Evolutionary conservation across 2,113 vertebrate species (phyloP).

Genomic region (Tupaia chinensis): DNA sequence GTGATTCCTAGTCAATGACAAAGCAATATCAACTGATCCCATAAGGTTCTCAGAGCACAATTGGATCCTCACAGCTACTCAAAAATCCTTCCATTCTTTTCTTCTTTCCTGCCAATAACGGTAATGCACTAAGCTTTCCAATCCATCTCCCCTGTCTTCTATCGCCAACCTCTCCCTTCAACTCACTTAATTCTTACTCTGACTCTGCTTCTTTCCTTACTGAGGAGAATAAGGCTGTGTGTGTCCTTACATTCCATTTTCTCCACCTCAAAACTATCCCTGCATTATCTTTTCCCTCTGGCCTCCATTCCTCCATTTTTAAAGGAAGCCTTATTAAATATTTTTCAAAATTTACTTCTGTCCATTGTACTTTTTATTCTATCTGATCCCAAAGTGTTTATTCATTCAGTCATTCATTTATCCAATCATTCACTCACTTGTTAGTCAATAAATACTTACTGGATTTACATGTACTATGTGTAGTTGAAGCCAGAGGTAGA

Average conservation of each 20-base stretch:
- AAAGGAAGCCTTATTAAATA: background rate
- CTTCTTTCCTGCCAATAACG: background rate
- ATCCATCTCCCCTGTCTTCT: background rate
- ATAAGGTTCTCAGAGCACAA: background rate
- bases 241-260: background rate
- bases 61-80: background rate
- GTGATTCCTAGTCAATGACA: background rate
- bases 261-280: background rate
- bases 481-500: background rate
- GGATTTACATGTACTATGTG: background rate
- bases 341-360: conserved; percentile 39
- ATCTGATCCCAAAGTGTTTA: background rate
- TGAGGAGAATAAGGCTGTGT: background rate
- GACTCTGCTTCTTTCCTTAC: background rate
- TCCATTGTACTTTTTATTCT: background rate
- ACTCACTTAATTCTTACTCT: background rate
- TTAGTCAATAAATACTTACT: background rate
- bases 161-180: background rate
- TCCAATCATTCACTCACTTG: background rate
- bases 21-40: background rate
- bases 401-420: background rate
- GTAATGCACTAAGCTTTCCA: background rate
- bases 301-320: background rate
- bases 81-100: background rate
- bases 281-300: background rate